A percentile compares a stretch with the other conserved stretches of the same genome.
Conservation (phyloP, 2,797 vertebrate genomes). For the Acanthis flammea region DNA sequence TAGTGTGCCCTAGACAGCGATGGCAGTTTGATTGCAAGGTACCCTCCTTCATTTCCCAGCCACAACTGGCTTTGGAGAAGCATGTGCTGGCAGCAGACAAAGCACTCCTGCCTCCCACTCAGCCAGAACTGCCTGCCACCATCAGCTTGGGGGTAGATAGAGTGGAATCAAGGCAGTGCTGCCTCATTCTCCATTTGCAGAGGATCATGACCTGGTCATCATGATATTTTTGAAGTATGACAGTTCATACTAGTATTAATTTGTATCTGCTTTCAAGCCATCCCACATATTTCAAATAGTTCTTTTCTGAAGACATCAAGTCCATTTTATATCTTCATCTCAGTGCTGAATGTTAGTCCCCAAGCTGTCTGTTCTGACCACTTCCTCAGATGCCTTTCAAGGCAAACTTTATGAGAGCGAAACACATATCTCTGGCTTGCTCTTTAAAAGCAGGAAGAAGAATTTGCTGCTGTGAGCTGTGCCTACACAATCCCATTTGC, state of each 20-base stretch:
- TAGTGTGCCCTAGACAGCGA: background rate
- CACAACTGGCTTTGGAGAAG: background rate
- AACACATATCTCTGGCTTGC: background rate
- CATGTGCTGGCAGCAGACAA: background rate
- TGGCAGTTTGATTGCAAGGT: constrained; percentile 24
- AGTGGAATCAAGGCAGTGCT: background rate
- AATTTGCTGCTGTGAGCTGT: background rate
- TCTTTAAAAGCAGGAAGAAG: background rate
- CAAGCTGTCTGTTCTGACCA: constrained; percentile 9
- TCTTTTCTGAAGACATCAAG: constrained; percentile 21
- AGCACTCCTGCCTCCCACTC: background rate
- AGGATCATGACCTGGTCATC: background rate
- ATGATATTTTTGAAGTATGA: constrained; percentile 2
- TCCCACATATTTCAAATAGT: background rate
- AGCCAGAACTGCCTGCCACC: background rate
- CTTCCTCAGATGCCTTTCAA: constrained; percentile 22
- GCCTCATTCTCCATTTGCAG: background rate
- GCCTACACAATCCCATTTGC: background rate
- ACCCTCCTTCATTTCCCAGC: background rate
- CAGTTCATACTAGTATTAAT: background rate
- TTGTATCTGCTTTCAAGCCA: background rate
- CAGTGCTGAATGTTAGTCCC: constrained; percentile 31
- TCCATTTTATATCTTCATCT: background rate
- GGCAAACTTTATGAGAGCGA: constrained; percentile 15
- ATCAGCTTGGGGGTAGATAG: background rate